Evolutionary conservation across 2,797 vertebrate species (phyloP), one percentile per base, ranked within the genome.

Genomic region (Mus minutoides): DNA sequence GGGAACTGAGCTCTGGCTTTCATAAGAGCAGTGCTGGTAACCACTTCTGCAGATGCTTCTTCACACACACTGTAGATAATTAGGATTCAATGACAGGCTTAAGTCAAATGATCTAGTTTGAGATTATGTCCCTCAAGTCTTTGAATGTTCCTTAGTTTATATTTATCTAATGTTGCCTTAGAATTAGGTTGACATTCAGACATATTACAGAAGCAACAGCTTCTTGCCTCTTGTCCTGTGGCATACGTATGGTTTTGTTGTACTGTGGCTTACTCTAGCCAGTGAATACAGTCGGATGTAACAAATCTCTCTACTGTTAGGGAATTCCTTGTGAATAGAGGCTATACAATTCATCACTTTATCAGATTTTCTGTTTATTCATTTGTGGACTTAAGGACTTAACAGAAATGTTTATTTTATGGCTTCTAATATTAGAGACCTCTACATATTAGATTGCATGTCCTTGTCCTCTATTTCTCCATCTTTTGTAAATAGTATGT

Each of bases 311-410:
- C 3, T 22, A 69, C 54, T 37, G 3, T 75, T 24, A 75, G 22
- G 31, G 11, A 56, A 46, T 46, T 75, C 40, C 29, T 86, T 89
- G 37, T 37, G 49, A 60, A 86, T n/a, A 29, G 22, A 60, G 79
- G 40, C 4, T 73, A 1, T 40, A 24, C 79, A 64, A 78, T 49
- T 60, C 31, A 2, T 46, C 29, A 52, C 37, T 7, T 88, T 60
- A 37, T 58, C n/a, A 58, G 2, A 88, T 75, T 89, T 89, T 52
- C 24, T 73, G 37, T 88, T 96, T n/a, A 87, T 83, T 94, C 11
- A 49, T 64, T 83, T 92, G 31, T 78, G 60, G 43, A 52, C 10
- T 87, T 49, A 34, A 10, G 12, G n/a, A n/a, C n/a, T n/a, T n/a
- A n/a, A n/a, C n/a, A n/a, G n/a, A n/a, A n/a, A n/a, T n/a, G n/a